phyloP scores from a whole-genome alignment of 2,113 vertebrate genomes.

The human (Homo sapiens) region GRCh38 chr5:109840001-109840500 shows the following conservation, averaged over 20 bases:
- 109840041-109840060: no score
- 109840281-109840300: slow-evolving; percentile 95
- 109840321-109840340: slow-evolving; percentile 65
- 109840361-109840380: slow-evolving; percentile 70
- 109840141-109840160: no score
- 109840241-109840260: background rate
- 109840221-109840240: background rate
- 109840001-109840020: no score
- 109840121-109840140: no score
- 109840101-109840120: no score
- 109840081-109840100: no score
- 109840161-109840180: background rate
- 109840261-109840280: slow-evolving; percentile 82
- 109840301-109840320: slow-evolving; percentile 89
- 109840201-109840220: background rate
- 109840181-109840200: background rate
- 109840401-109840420: slow-evolving; percentile 64
- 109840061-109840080: no score
- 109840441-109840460: slow-evolving; percentile 70
- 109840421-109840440: slow-evolving; percentile 81
- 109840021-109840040: no score
- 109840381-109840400: slow-evolving; percentile 77
- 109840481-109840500: slow-evolving; percentile 77
- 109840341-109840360: background rate
- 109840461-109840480: background rate